Evolutionary conservation across 2,113 vertebrate genomes (phyloP), one percentile per base, ranked within the genome.

Genomic region (Percopsis transmontana): DNA sequence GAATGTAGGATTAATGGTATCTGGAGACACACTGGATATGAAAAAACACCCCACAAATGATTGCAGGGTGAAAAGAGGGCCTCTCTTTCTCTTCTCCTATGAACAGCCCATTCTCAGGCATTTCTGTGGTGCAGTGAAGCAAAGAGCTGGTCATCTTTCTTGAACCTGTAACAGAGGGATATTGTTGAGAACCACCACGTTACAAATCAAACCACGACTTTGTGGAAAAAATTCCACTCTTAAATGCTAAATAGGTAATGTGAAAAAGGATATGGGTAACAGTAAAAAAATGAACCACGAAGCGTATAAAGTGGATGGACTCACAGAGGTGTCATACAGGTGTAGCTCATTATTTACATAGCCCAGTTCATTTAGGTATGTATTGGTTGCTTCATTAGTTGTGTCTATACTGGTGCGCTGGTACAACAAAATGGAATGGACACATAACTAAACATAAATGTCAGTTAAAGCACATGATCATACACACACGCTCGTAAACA

Each of bases 111-210:
- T 24, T 68, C 63, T 72, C 70, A 59, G 76, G 59, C 76, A 85
- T 81, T 79, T 77, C 76, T 79, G 60, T 45, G 2, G 74, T 42
- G 79, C 76, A 72, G 63, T n/a, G 55, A 27, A 80, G 82, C 82
- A 76, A 67, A 79, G 68, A 60, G 68, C 18, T 71, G 48, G 66
- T 41, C 67, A 21, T 59, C 65, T 76, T 3, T 21, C 59, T 61
- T 53, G 16, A 54, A 79, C 70, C 74, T 70, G 50, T 42, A 81
- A 87, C 83, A 86, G 78, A 79, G 72, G 64, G 64, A 83, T 81
- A 79, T 65, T 83, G 83, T 87, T 85, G 78, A 47, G 58, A 72
- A 41, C 21, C 70, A 0, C 60, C 81, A 71, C 86, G 85, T 83
- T 40, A 41, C 72, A 83, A 73, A 65, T 68, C 44, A 52, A 63